Base-by-base conservation (phyloP, 2,113 vertebrate species). In the Ranitomeya imitator region DNA sequence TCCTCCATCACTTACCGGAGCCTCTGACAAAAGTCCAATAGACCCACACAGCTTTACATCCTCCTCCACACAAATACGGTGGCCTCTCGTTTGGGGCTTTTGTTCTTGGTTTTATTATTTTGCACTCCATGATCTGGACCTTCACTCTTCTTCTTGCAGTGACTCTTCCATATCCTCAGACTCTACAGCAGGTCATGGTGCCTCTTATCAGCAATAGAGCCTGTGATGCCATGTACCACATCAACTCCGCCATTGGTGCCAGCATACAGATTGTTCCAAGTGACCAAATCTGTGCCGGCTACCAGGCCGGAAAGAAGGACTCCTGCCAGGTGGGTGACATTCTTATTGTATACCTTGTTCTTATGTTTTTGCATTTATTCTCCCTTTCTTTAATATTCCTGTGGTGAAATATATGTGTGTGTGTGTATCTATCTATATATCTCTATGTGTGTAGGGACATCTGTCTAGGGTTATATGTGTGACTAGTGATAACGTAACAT, bases 251-350 rank as follows among this genome's bases (percentile, higher is more conserved):
- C 0, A 90, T 89, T 16, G 90, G 86, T 21, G 90, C 90, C 84
- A 76, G 87, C 31, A 80, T 51, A 45, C 0, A 0, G 0, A 60
- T 55, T 55, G 83, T 93, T 82, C 92, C 86, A 51, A 87, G 90
- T 37, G 93, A 94, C 78, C 91, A 92, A 91, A 51, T 94, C 4
- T 94, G 93, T 3, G 91, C 93, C 1, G 93, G 93, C 0, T 21
- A 63, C 2, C 0, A 54, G 0, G 14, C 65, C 15, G 93, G 92
- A 0, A 45, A 88, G 73, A 91, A 90, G 51, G 93, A 92, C 0
- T 7, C 92, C 69, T 92, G 91, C 76, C 77, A 83, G 0, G 92
- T 92, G 86, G 77, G 89, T 88, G 52, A 45, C 37, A 45, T 45
- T 45, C 3, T 19, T 61, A 4, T 4, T 18, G 6, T 14, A 14